Conservation (phyloP, 2,113 vertebrate genomes). For the Prochilodus magdalenae region DNA sequence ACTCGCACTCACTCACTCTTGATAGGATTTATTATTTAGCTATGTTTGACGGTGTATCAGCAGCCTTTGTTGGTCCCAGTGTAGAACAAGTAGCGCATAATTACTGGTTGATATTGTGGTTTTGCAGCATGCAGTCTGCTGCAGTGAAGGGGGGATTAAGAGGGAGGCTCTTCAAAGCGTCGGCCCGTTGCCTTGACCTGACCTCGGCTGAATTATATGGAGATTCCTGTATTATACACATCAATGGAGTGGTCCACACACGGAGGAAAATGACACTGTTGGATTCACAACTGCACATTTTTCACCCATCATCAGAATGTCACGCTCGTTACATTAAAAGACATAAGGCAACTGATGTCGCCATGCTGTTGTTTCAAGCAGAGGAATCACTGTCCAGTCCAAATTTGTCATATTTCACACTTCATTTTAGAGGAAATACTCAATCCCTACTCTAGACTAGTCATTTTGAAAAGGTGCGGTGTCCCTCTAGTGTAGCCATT, state of each 20-base stretch:
- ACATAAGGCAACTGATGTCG: not conserved
- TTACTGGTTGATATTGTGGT: constrained; percentile 49
- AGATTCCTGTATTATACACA: constrained; percentile 33
- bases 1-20: constrained; percentile 45
- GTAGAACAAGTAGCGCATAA: constrained; percentile 46
- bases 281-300: constrained; percentile 1
- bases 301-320: constrained; percentile 3
- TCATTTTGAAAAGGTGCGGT: not conserved
- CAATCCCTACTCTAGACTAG: too few relatives aligned
- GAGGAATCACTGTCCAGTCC: not conserved
- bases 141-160: constrained; percentile 40
- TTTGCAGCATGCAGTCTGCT: constrained; percentile 13
- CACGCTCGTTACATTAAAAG: not conserved
- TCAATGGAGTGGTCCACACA: constrained; percentile 8
- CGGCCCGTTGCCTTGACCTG: constrained; percentile 44
- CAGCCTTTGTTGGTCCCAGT: constrained; percentile 46
- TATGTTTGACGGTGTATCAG: constrained; percentile 52
- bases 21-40: constrained; percentile 59
- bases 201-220: constrained; percentile 43
- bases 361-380: not conserved
- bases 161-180: constrained; percentile 25
- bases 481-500: constrained; percentile 32
- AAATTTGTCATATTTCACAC: too few relatives aligned
- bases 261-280: constrained; percentile 8
- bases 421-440: too few relatives aligned